A percentile compares a stretch with the other conserved stretches of the same genome.
These are phyloP conservation scores for Euproctis similis DNA, from an alignment of 2,888 invertebrate genomes.

Conservation along the genomic window DNA sequence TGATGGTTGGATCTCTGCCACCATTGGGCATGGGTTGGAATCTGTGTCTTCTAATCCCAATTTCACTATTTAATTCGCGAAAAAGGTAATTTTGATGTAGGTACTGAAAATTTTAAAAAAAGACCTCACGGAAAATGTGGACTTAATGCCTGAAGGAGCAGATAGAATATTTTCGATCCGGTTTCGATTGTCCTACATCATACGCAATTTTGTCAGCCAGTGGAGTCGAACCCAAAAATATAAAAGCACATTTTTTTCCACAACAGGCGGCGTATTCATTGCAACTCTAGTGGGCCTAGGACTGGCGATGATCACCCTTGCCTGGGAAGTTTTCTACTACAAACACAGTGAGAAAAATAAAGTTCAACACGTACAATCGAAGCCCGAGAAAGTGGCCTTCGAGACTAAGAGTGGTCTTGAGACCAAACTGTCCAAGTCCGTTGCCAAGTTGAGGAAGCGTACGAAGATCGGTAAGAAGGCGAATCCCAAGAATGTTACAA, in stretches of 20 bases:
- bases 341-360: conserved; percentile 70
- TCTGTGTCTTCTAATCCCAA: no score
- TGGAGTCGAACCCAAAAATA: no score
- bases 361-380: conserved; percentile 29
- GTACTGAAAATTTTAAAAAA: no score
- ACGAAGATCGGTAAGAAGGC: conserved; percentile 17
- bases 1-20: no score
- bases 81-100: no score
- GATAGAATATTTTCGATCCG: no score
- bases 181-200: no score
- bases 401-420: conserved; percentile 29
- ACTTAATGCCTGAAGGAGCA: no score
- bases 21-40: no score
- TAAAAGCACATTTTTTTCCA: not conserved
- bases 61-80: no score
- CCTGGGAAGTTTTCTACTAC: conserved; percentile 88
- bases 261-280: conserved; percentile 93
- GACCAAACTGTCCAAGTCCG: conserved; percentile 20
- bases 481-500: conserved; percentile 45
- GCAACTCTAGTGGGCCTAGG: conserved; percentile 90
- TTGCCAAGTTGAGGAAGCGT: conserved; percentile 18
- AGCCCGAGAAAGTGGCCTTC: conserved; percentile 31
- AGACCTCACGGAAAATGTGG: no score
- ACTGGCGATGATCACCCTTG: conserved; percentile 88
- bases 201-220: no score